A percentile compares a stretch with the other conserved stretches of the same genome.
Evolutionary conservation across 2,888 invertebrate genomes (phyloP).

Genomic region (Acanthosoma haemorrhoidale): DNA sequence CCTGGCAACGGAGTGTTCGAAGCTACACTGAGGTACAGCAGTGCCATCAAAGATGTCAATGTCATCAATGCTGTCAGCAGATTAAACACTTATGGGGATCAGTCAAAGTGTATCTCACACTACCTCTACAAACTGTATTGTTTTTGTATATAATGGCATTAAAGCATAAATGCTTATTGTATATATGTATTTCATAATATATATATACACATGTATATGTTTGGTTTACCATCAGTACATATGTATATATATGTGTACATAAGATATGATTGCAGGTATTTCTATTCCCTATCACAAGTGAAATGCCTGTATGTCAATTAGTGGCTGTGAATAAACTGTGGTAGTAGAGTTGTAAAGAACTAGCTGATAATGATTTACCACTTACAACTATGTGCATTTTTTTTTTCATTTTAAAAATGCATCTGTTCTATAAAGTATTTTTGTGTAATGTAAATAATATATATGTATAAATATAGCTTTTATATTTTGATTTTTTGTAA

Average conservation of each 20-base stretch:
- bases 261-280: neutral
- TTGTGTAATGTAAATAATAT: too few relatives aligned
- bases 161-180: neutral
- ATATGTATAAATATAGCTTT: too few relatives aligned
- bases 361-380: too few relatives aligned
- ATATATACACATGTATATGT: neutral
- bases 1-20: slow-evolving; percentile 74
- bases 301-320: slow-evolving; percentile 14
- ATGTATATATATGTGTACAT: too few relatives aligned
- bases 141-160: slow-evolving; percentile 52
- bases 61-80: slow-evolving; percentile 70
- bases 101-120: slow-evolving; percentile 70
- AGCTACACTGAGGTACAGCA: slow-evolving; percentile 60
- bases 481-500: too few relatives aligned
- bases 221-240: too few relatives aligned
- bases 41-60: slow-evolving; percentile 45
- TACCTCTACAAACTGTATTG: slow-evolving; percentile 72
- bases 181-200: neutral
- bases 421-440: too few relatives aligned
- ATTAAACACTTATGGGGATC: slow-evolving; percentile 72
- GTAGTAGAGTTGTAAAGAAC: neutral
- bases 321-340: slow-evolving; percentile 12
- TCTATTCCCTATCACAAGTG: neutral
- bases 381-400: too few relatives aligned
- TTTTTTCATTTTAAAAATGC: too few relatives aligned